Evolutionary conservation across 2,888 invertebrate species (phyloP), one percentile per base, ranked within the genome.

Genomic region (Sminthurides aquaticus): DNA sequence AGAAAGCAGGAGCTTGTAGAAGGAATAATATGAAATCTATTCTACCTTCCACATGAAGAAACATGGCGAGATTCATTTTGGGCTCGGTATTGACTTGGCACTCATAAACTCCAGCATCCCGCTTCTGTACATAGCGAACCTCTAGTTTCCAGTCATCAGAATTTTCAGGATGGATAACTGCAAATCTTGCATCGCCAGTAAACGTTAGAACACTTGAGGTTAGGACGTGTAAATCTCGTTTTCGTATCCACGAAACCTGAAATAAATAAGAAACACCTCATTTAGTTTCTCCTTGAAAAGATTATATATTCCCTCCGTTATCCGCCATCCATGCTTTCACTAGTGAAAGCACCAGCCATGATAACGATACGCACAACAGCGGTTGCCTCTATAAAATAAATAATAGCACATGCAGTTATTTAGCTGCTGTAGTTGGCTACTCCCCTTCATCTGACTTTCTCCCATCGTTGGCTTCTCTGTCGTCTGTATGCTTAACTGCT

Each of bases 131-230:
- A 79, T 87, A 91, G 77, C 88, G 87, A 71, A 92, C 86, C 79
- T 86, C 86, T 72, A 92, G 83, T 79, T 89, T 88, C 91, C 91
- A 91, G 79, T 91, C 91, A 78, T 91, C 90, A 25, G 88, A 87
- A 8, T 86, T 86, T 72, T 90, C 89, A 0, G 90, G 88, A 78
- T 91, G 91, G 24, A 88, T 82, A 1, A 91, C 89, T 75, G 89
- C 88, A 81, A 92, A 92, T 75, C 92, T 80, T 22, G 85, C 89
- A 79, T 92, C 92, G 0, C 91, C 90, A 1, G 91, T 91, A 79
- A 91, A 92, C 34, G 90, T 90, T 80, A 89, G 88, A 75, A 90
- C 88, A 77, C 89, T 86, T 18, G 87, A 87, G 0, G 91, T 91
- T 69, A 92, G 82, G 78, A 92, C 91, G 79, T 91, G 91, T 27